Evolutionary conservation across 2,797 vertebrate species (phyloP).

Genomic region (Echiichthys vipera): DNA sequence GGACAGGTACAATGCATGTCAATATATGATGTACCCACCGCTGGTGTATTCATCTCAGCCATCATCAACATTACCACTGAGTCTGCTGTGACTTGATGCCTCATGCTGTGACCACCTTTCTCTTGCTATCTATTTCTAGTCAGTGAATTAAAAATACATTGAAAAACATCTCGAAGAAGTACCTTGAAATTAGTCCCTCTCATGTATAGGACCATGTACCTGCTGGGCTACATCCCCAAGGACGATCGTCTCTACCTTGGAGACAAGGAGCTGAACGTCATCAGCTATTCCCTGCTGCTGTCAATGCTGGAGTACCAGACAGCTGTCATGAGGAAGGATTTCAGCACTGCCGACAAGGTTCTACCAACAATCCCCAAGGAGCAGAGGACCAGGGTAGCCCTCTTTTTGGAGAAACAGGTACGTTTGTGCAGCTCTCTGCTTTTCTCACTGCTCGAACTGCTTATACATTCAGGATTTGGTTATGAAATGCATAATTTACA

Average conservation of each 20-base stretch:
- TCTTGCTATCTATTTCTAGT: not conserved
- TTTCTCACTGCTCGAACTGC: conserved; percentile 4
- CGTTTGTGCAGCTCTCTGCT: conserved; percentile 16
- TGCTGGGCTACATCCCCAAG: conserved; percentile 95
- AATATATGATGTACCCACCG: not conserved
- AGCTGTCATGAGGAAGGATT: conserved; percentile 94
- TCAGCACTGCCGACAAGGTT: conserved; percentile 92
- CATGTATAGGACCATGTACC: conserved; percentile 90
- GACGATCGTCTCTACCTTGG: conserved; percentile 94
- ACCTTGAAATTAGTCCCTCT: not conserved
- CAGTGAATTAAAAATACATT: not conserved
- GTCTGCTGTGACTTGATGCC: not conserved
- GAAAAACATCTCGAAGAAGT: not conserved
- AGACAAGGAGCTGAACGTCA: conserved; percentile 93
- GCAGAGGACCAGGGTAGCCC: conserved; percentile 93
- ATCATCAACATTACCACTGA: not conserved
- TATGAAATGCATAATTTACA: conserved; percentile 40
- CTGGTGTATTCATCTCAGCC: not conserved
- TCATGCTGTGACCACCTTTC: not conserved
- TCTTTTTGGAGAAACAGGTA: conserved; percentile 95
- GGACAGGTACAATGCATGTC: conserved; percentile 84
- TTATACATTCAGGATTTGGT: conserved; percentile 10
- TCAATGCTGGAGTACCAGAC: conserved; percentile 96
- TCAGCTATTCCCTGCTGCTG: conserved; percentile 92
- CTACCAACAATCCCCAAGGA: conserved; percentile 94